Evolutionary conservation across 1,140 invertebrate species (phyloP).

Genomic region (Procambarus clarkii): DNA sequence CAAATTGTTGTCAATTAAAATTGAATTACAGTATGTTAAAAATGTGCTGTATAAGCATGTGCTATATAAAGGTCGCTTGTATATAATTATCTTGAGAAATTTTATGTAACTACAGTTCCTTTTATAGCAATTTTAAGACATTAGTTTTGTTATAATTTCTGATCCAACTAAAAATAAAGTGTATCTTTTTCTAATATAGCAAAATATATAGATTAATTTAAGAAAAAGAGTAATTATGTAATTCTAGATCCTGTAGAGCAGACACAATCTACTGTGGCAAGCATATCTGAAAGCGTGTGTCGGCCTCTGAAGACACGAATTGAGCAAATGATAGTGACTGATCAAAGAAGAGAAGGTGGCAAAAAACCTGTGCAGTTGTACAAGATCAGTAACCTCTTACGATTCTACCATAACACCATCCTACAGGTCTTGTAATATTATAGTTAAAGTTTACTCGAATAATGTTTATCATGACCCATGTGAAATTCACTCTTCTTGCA

Average conservation of each 20-base stretch:
- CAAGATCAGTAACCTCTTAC: slow-evolving; percentile 89
- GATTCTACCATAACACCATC: slow-evolving; percentile 91
- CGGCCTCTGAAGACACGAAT: slow-evolving; percentile 93
- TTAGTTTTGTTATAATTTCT: too few relatives aligned
- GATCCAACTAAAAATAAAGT: too few relatives aligned
- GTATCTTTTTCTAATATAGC: too few relatives aligned
- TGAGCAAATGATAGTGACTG: slow-evolving; percentile 90
- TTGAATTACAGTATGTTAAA: too few relatives aligned
- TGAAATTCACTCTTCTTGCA: neutral
- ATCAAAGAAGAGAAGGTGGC: slow-evolving; percentile 80
- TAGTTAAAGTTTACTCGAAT: neutral
- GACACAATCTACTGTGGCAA: slow-evolving; percentile 79
- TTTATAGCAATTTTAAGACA: too few relatives aligned
- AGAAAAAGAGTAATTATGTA: neutral
- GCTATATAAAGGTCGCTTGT: too few relatives aligned
- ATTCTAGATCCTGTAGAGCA: slow-evolving; percentile 83
- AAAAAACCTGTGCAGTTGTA: slow-evolving; percentile 84
- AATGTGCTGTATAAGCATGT: too few relatives aligned
- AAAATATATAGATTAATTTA: too few relatives aligned
- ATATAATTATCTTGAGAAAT: too few relatives aligned
- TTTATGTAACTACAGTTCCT: too few relatives aligned
- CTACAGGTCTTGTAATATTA: slow-evolving; percentile 77
- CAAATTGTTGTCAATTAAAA: too few relatives aligned
- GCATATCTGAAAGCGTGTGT: slow-evolving; percentile 93
- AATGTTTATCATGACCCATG: too few relatives aligned